A percentile compares a stretch with the other conserved stretches of the same genome.
Conservation (phyloP, 2,113 vertebrate species). For the Panurus biarmicus region DNA sequence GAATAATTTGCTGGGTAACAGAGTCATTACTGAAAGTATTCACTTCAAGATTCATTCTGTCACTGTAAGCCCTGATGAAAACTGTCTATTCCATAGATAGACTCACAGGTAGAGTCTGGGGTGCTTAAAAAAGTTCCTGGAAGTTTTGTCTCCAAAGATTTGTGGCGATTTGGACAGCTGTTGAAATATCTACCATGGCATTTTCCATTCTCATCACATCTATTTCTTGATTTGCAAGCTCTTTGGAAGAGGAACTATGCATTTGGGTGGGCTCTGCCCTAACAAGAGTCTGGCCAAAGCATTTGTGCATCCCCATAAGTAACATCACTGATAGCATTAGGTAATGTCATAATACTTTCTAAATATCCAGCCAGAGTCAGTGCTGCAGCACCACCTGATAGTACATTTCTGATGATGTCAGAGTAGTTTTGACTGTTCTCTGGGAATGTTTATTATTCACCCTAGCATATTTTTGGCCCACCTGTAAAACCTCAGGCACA, state of each 20-base stretch:
- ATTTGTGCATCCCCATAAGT: neutral
- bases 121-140: neutral
- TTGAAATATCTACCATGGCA: neutral
- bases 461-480: neutral
- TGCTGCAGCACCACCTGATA: neutral
- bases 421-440: neutral
- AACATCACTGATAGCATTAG: rapidly evolving
- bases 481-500: neutral
- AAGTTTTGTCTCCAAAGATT: neutral
- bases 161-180: neutral
- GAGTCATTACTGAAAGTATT: neutral
- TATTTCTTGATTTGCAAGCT: neutral
- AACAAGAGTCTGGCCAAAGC: neutral
- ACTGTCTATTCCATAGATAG: neutral
- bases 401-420: neutral
- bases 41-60: neutral
- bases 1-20: neutral
- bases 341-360: neutral
- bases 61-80: neutral
- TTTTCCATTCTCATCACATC: neutral
- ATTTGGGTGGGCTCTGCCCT: neutral
- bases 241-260: neutral
- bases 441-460: neutral
- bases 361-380: neutral
- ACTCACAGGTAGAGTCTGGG: neutral